A percentile compares a stretch with the other conserved stretches of the same genome.
Evolutionary conservation across 2,113 vertebrate species (phyloP).

Genomic region (Archilochus colubris): DNA sequence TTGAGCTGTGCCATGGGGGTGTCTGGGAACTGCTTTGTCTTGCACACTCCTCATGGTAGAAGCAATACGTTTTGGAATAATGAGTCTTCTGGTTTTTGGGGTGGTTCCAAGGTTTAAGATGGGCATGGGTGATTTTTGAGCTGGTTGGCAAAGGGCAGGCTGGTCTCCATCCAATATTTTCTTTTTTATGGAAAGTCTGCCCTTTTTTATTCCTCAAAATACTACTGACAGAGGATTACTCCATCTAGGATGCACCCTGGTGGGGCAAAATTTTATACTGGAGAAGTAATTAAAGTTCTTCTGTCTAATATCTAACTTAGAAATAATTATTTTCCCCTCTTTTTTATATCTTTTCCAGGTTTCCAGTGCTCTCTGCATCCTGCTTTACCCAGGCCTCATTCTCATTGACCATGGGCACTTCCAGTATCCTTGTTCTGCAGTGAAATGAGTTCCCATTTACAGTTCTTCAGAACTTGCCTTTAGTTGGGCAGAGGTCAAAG

Average conservation of each 20-base stretch:
- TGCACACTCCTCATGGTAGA: not conserved
- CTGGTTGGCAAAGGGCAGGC: not conserved
- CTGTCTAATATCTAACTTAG: not conserved
- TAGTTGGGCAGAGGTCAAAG: not conserved
- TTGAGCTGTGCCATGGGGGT: not conserved
- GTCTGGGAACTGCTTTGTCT: not conserved
- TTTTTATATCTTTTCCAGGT: slow-evolving; percentile 72
- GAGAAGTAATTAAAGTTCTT: not conserved
- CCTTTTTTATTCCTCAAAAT: not conserved
- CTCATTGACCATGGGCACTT: slow-evolving; percentile 97
- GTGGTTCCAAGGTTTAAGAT: not conserved
- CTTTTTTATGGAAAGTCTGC: not conserved
- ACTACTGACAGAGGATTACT: not conserved
- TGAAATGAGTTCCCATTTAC: not conserved
- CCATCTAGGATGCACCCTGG: accelerated
- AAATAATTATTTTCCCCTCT: not conserved
- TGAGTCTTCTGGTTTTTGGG: not conserved
- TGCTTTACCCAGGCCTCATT: slow-evolving; percentile 95
- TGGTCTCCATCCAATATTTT: not conserved
- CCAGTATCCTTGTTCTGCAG: slow-evolving; percentile 91
- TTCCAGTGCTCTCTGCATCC: slow-evolving; percentile 83
- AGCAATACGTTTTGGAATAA: not conserved
- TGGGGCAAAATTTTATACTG: not conserved
- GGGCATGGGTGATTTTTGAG: not conserved
- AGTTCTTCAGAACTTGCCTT: not conserved